phyloP scores from a whole-genome alignment of 2,113 vertebrate species.

The Xiphias gladius region DNA sequence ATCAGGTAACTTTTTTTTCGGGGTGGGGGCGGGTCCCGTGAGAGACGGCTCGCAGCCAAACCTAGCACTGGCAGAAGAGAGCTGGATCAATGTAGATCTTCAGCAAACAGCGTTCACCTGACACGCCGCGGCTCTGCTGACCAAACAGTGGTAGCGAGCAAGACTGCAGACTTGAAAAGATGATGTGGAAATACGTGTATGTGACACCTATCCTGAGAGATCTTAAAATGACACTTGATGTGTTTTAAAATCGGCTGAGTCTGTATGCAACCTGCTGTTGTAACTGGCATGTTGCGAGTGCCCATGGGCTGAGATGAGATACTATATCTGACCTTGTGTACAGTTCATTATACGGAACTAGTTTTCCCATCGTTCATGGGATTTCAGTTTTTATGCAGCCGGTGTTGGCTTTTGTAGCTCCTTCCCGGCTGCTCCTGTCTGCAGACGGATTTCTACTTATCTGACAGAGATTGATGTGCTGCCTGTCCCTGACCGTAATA shows the following conservation, averaged over 20 bases:
- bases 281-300: slow-evolving; percentile 5
- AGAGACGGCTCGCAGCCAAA: slow-evolving; percentile 54
- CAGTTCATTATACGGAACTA: slow-evolving; percentile 50
- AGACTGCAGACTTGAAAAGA: neutral
- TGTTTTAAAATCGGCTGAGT: neutral
- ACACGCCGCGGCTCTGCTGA: neutral
- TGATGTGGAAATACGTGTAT: neutral
- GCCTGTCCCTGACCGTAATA: slow-evolving; percentile 63
- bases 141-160: neutral
- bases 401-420: slow-evolving; percentile 32
- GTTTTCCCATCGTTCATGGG: slow-evolving; percentile 50
- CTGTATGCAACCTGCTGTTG: neutral
- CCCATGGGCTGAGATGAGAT: slow-evolving; percentile 11
- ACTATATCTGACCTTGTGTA: slow-evolving; percentile 1
- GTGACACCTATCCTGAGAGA: neutral
- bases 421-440: slow-evolving; percentile 49
- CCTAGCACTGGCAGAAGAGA: slow-evolving; percentile 48
- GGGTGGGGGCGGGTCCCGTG: slow-evolving; percentile 50
- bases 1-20: slow-evolving; percentile 68
- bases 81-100: slow-evolving; percentile 6
- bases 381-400: slow-evolving; percentile 55
- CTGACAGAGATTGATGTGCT: slow-evolving; percentile 78
- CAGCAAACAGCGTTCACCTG: slow-evolving; percentile 2
- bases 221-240: slow-evolving; percentile 1
- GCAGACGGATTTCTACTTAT: slow-evolving; percentile 59